Evolutionary conservation across 2,113 vertebrate species (phyloP).

Genomic region (Opisthocomus hoazin): DNA sequence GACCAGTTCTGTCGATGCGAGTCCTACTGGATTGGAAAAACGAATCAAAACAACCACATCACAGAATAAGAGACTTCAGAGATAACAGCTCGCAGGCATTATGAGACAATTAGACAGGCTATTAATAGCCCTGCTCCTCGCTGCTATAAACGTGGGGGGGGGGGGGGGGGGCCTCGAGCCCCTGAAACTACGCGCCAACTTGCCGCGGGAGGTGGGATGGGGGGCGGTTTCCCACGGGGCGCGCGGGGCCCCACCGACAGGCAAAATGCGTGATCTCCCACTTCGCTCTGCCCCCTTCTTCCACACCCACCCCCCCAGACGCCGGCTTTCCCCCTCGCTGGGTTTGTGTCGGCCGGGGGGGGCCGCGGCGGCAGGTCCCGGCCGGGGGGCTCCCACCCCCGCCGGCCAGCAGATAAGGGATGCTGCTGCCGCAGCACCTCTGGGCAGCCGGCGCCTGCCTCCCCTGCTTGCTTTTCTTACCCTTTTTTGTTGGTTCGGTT

Average conservation of each 20-base stretch:
- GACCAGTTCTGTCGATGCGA: slow-evolving; percentile 11
- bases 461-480: not conserved
- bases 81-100: not conserved
- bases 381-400: not conserved
- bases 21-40: not conserved
- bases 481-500: not conserved
- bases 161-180: no score
- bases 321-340: slow-evolving; percentile 30
- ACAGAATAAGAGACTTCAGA: slow-evolving; percentile 11
- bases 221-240: not conserved
- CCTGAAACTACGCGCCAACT: not conserved
- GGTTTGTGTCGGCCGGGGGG: not conserved
- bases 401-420: not conserved
- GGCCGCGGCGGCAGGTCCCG: not conserved
- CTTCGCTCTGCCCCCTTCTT: not conserved
- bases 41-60: slow-evolving; percentile 52
- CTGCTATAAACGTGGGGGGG: not conserved
- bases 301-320: not conserved
- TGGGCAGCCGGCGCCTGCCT: not conserved
- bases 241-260: not conserved
- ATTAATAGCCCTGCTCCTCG: not conserved
- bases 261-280: not conserved
- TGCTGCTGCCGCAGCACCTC: not conserved
- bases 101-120: slow-evolving; percentile 12
- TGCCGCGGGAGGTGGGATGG: not conserved